These are phyloP conservation scores for Myotis yumanensis DNA, from an alignment of 2,113 vertebrate species.

Conservation along the genomic window DNA sequence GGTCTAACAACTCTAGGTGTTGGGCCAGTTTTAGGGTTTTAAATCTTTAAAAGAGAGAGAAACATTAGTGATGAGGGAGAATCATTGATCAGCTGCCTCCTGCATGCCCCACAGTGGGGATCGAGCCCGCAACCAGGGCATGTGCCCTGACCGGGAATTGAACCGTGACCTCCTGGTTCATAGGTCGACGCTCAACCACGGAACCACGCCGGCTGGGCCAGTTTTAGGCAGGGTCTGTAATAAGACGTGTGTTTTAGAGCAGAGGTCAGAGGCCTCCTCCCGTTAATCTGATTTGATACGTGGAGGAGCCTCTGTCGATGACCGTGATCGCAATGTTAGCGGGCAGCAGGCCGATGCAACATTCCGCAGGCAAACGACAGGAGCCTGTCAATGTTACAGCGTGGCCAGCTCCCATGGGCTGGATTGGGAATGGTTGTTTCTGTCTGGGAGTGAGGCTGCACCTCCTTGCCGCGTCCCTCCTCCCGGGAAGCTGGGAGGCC, in stretches of 20 bases:
- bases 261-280: neutral
- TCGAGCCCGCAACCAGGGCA: too few relatives aligned
- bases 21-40: too few relatives aligned
- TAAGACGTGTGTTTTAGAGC: neutral
- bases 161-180: too few relatives aligned
- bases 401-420: rapidly evolving
- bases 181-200: too few relatives aligned
- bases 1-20: neutral
- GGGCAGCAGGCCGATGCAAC: neutral
- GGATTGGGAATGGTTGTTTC: neutral
- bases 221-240: neutral
- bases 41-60: too few relatives aligned
- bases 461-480: neutral
- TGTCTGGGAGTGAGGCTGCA: neutral
- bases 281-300: neutral
- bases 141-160: too few relatives aligned
- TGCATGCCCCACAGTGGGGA: too few relatives aligned
- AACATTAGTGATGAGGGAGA: too few relatives aligned
- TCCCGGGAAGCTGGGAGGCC: neutral
- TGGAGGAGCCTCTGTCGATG: neutral
- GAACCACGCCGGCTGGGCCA: neutral
- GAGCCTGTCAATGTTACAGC: rapidly evolving
- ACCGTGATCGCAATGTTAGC: neutral
- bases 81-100: too few relatives aligned
- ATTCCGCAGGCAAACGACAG: rapidly evolving